Evolutionary conservation across 2,797 vertebrate species (phyloP).

Genomic region (Parotocinclus haroldoi): DNA sequence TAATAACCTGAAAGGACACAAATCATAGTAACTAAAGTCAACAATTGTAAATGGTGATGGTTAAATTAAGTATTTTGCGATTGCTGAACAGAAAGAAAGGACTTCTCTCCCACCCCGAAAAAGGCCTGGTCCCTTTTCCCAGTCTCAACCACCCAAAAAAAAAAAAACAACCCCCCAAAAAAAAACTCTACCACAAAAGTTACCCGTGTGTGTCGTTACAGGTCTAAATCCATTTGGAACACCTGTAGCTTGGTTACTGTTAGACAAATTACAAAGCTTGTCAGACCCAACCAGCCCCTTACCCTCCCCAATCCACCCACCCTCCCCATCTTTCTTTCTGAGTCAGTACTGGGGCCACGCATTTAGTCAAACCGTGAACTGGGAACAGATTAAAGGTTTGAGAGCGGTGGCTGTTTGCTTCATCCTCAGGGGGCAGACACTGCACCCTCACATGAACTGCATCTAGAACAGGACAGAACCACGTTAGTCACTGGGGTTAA

Average conservation of each 20-base stretch:
- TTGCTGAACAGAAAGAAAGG: slow-evolving; percentile 64
- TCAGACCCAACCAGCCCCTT: slow-evolving; percentile 36
- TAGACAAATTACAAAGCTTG: slow-evolving; percentile 69
- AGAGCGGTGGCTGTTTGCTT: slow-evolving; percentile 65
- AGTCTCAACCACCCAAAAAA: no score
- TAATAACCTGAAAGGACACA: slow-evolving; percentile 72
- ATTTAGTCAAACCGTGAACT: slow-evolving; percentile 77
- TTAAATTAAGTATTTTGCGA: slow-evolving; percentile 73
- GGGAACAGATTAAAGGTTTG: slow-evolving; percentile 73
- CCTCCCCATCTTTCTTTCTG: slow-evolving; percentile 56
- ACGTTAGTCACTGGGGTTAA: background rate
- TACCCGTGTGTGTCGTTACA: slow-evolving; percentile 55
- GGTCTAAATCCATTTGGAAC: slow-evolving; percentile 40
- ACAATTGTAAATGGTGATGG: slow-evolving; percentile 70
- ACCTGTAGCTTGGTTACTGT: slow-evolving; percentile 62
- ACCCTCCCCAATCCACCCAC: slow-evolving; percentile 24
- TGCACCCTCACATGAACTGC: slow-evolving; percentile 88
- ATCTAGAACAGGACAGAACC: slow-evolving; percentile 70
- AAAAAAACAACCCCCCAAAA: no score
- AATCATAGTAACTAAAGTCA: slow-evolving; percentile 72
- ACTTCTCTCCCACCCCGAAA: slow-evolving; percentile 31
- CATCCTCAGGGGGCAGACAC: slow-evolving; percentile 66
- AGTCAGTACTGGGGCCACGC: slow-evolving; percentile 56
- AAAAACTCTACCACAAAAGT: slow-evolving; percentile 15
- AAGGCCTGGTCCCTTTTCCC: slow-evolving; percentile 23